These are phyloP conservation scores for Nudaria mundana DNA, from an alignment of 2,888 invertebrate species.

Conservation along the genomic window DNA sequence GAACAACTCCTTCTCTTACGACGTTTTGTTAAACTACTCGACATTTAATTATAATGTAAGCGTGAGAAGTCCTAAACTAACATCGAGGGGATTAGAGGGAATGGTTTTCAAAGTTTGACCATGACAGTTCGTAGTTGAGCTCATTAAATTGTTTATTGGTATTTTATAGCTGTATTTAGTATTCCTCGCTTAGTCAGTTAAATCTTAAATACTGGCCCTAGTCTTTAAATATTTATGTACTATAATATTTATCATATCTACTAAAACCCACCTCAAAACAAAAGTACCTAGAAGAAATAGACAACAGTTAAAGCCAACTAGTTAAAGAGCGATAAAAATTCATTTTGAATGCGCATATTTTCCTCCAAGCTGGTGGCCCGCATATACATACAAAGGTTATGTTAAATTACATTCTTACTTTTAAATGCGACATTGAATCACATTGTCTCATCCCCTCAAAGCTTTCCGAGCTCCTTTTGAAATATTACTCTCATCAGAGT, in stretches of 20 bases:
- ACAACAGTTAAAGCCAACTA: constrained; percentile 58
- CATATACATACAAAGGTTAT: constrained; percentile 71
- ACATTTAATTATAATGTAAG: constrained; percentile 24
- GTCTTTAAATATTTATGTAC: no score
- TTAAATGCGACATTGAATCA: constrained; percentile 78
- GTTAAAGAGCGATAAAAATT: constrained; percentile 75
- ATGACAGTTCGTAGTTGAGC: constrained; percentile 3
- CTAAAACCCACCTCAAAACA: constrained; percentile 27
- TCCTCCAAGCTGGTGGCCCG: constrained; percentile 55
- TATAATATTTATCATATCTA: no score
- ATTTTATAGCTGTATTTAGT: no score
- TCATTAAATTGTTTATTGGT: no score
- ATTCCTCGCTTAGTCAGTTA: constrained; percentile 20
- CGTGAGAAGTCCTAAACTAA: constrained; percentile 42
- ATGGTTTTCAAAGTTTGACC: constrained; percentile 11
- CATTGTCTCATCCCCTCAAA: constrained; percentile 76
- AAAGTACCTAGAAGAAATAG: constrained; percentile 40
- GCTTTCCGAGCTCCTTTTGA: constrained; percentile 62
- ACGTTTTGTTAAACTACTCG: constrained; percentile 25
- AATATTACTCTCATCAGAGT: constrained; percentile 47
- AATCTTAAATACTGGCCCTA: no score
- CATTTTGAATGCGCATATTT: constrained; percentile 77
- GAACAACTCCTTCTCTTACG: constrained; percentile 31
- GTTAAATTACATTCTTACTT: constrained; percentile 78
- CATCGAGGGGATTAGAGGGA: constrained; percentile 21